Evolutionary conservation across 1,140 invertebrate genomes (phyloP).

Genomic region (Onthophagus taurus): DNA sequence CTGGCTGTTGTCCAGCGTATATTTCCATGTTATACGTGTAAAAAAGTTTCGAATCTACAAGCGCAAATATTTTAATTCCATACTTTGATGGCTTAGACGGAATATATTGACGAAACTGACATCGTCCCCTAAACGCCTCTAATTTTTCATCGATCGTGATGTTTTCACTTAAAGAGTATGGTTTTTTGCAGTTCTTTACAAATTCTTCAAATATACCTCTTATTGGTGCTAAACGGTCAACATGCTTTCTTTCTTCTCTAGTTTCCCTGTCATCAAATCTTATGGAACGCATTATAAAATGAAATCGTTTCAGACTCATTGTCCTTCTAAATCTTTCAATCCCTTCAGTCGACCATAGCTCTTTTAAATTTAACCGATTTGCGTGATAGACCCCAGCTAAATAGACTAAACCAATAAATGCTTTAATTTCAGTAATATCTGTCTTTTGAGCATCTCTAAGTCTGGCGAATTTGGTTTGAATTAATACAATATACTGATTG

Average conservation of each 20-base stretch:
- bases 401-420: slow-evolving; percentile 13
- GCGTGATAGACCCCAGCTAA: slow-evolving; percentile 23
- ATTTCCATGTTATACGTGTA: slow-evolving; percentile 28
- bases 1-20: slow-evolving; percentile 25
- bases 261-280: slow-evolving; percentile 31
- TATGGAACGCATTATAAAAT: slow-evolving; percentile 23
- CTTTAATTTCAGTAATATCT: slow-evolving; percentile 11
- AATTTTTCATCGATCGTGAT: slow-evolving; percentile 40
- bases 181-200: slow-evolving; percentile 31
- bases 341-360: slow-evolving; percentile 26
- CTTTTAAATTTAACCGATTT: slow-evolving; percentile 23
- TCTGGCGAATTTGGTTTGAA: neutral
- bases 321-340: slow-evolving; percentile 22
- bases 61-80: slow-evolving; percentile 33
- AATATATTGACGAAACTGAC: slow-evolving; percentile 38
- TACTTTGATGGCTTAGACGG: slow-evolving; percentile 28
- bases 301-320: slow-evolving; percentile 29
- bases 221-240: slow-evolving; percentile 32
- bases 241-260: slow-evolving; percentile 23
- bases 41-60: slow-evolving; percentile 23
- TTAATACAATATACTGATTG: slow-evolving; percentile 7
- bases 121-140: slow-evolving; percentile 34
- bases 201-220: slow-evolving; percentile 34
- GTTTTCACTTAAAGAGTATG: slow-evolving; percentile 27
- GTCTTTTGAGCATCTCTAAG: slow-evolving; percentile 6